Percentiles rank a stretch among this genome's conserved stretches.
Conservation (phyloP, 2,888 invertebrate species). For the Drosophila hamatofila region DNA sequence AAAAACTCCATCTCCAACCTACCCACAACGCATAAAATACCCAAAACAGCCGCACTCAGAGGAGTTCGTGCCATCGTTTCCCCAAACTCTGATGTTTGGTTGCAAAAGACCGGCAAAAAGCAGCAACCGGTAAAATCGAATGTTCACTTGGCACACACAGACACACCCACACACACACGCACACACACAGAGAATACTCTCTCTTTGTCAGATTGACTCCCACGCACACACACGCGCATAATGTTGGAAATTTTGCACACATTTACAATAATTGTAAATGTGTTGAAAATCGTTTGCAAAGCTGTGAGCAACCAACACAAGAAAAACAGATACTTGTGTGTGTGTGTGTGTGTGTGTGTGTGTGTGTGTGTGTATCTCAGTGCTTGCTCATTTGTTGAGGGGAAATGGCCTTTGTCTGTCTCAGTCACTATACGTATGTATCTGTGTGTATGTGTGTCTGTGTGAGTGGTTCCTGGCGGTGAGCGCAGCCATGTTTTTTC, state of each 20-base stretch:
- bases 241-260: constrained; percentile 80
- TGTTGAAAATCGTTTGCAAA: constrained; percentile 83
- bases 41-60: constrained; percentile 53
- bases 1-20: constrained; percentile 8
- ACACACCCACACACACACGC: constrained; percentile 32
- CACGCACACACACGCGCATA: constrained; percentile 45
- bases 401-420: constrained; percentile 80
- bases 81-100: constrained; percentile 26
- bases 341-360: constrained; percentile 28
- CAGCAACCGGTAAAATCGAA: constrained; percentile 82
- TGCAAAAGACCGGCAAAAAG: constrained; percentile 77
- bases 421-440: constrained; percentile 29
- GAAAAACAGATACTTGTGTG: constrained; percentile 28
- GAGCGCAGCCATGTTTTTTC: constrained; percentile 77
- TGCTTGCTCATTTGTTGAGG: constrained; percentile 78
- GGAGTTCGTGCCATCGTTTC: constrained; percentile 10
- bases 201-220: constrained; percentile 40
- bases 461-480: constrained; percentile 45
- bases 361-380: constrained; percentile 37
- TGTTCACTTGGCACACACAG: constrained; percentile 68
- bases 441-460: constrained; percentile 14
- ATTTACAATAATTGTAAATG: constrained; percentile 81
- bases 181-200: not conserved
- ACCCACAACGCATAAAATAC: constrained; percentile 48
- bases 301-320: constrained; percentile 65